These are phyloP conservation scores for Leucania comma DNA, from an alignment of 2,888 invertebrate genomes.

Conservation along the genomic window DNA sequence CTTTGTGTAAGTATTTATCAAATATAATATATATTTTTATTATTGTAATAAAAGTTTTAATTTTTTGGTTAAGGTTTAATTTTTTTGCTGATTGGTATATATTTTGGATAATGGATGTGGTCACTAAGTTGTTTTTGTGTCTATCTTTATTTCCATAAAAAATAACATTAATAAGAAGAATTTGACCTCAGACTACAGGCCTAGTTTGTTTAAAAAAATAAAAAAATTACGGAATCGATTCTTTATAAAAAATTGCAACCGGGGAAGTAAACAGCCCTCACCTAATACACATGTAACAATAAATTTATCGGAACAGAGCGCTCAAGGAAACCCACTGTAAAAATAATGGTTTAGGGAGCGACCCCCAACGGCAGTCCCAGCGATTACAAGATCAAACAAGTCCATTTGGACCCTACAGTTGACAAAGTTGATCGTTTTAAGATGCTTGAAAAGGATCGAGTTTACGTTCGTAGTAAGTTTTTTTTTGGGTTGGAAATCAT, in stretches of 20 bases:
- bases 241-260: neutral
- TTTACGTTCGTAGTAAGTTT: neutral
- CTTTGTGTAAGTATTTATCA: no score
- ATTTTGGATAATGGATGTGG: no score
- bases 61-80: no score
- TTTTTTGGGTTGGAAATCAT: no score
- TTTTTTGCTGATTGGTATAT: no score
- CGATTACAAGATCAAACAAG: slow-evolving; percentile 59
- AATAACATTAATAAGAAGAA: no score
- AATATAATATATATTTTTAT: no score
- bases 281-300: slow-evolving; percentile 54
- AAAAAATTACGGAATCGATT: neutral
- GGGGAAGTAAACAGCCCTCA: neutral
- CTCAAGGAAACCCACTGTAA: slow-evolving; percentile 51
- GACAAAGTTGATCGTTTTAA: slow-evolving; percentile 28
- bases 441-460: neutral
- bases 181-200: no score
- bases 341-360: slow-evolving; percentile 64
- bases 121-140: no score
- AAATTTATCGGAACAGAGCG: slow-evolving; percentile 54
- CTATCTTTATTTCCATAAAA: no score
- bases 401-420: slow-evolving; percentile 47
- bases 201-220: no score
- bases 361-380: slow-evolving; percentile 38
- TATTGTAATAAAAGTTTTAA: no score